Evolutionary conservation across 1,140 invertebrate genomes (phyloP).

Genomic region (Probaryconus sp.): DNA sequence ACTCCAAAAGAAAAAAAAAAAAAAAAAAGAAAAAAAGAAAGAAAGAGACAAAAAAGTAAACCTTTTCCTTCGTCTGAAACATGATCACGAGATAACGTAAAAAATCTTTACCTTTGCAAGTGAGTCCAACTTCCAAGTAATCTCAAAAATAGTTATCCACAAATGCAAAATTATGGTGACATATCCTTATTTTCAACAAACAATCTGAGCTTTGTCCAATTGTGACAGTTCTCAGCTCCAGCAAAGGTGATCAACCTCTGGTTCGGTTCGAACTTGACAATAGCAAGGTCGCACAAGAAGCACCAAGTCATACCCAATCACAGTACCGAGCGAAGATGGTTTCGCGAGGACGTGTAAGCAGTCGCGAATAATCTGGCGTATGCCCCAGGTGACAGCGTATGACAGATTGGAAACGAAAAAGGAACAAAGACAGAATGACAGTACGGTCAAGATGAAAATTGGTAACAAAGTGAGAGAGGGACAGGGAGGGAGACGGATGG

Average conservation of each 20-base stretch:
- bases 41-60: too few relatives aligned
- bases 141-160: neutral
- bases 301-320: conserved; percentile 41
- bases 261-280: conserved; percentile 36
- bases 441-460: neutral
- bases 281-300: conserved; percentile 33
- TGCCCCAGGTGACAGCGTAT: too few relatives aligned
- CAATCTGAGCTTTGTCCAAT: too few relatives aligned
- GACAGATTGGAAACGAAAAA: too few relatives aligned
- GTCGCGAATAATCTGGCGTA: too few relatives aligned
- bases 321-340: conserved; percentile 34
- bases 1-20: too few relatives aligned
- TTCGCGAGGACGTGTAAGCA: too few relatives aligned
- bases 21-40: too few relatives aligned
- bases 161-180: conserved; percentile 29
- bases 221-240: neutral
- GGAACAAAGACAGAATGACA: conserved; percentile 2
- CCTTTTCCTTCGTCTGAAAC: too few relatives aligned
- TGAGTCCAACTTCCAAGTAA: conserved; percentile 6
- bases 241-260: conserved; percentile 44
- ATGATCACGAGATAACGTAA: too few relatives aligned
- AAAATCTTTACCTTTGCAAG: conserved; percentile 10
- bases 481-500: conserved; percentile 11
- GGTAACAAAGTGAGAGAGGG: neutral
- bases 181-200: conserved; percentile 18